phyloP scores from a whole-genome alignment of 2,797 vertebrate species.

The Danionella dracula region DNA sequence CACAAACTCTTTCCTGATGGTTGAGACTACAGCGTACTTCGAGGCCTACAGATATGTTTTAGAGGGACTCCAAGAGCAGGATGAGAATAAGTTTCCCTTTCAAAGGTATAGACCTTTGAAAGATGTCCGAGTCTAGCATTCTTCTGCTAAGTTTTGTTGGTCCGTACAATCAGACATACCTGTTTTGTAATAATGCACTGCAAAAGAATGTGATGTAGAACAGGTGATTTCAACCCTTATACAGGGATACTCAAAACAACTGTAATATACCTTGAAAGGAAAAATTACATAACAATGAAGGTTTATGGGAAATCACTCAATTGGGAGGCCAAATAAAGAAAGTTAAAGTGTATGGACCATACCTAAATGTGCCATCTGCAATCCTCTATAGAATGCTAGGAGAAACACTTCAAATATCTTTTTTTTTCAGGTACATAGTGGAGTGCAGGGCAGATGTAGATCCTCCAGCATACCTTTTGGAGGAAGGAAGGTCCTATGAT shows the following conservation, averaged over 20 bases:
- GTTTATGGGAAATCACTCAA: no score
- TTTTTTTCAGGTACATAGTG: constrained; percentile 77
- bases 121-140: not conserved
- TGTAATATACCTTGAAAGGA: no score
- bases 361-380: no score
- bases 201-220: no score
- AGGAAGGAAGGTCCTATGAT: constrained; percentile 61
- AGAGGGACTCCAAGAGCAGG: constrained; percentile 80
- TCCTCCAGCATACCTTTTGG: constrained; percentile 73
- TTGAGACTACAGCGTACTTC: constrained; percentile 92
- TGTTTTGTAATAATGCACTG: no score
- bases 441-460: constrained; percentile 72
- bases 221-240: no score
- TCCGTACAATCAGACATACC: no score
- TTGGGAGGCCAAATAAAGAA: no score
- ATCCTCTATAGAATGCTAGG: no score
- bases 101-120: constrained; percentile 64
- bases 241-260: no score
- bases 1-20: constrained; percentile 83
- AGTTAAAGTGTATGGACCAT: no score
- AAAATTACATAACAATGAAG: no score
- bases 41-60: constrained; percentile 90
- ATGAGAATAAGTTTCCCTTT: constrained; percentile 80
- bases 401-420: not conserved
- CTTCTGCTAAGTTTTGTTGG: not conserved